Evolutionary conservation across 2,888 invertebrate species (phyloP), one percentile per base, ranked within the genome.

Genomic region (Pseudococcus viburni): DNA sequence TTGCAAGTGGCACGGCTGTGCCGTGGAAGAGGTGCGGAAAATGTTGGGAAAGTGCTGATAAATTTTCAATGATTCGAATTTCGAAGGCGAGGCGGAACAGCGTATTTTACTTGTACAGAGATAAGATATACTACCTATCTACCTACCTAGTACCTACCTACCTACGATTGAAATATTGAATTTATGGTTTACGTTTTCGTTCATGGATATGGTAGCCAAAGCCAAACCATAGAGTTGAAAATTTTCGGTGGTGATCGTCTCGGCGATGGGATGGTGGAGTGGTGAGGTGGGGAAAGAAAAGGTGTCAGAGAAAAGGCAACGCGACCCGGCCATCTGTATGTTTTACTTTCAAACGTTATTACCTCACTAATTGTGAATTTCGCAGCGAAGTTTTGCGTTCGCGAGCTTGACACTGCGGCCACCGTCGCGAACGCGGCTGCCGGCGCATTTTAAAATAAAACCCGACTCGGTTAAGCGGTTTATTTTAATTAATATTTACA

Each of bases 401-500:
- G 64, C 64, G 17, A 59, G n/a, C n/a, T 17, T n/a, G 59, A 12
- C n/a, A 59, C 42, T 42, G 42, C 8, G 42, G 42, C 42, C 8
- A 3, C 8, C 8, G 17, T 59, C 7, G 59, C 59, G n/a, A 19
- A 12, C n/a, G 59, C 59, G 59, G 59, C 59, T 46, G 42, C 80
- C 46, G 80, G 11, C 39, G 80, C 11, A 19, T 83, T 83, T 46
- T n/a, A 46, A 83, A 83, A 83, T 83, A 83, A 83, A 83, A 83
- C 42, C 39, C 11, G 46, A 46, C 80, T 83, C 80, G 80, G 80
- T 83, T 83, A 83, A 83, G 80, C 80, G 80, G 80, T 83, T 83
- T 83, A 83, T 42, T 83, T 83, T 83, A 83, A 83, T 83, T 83
- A 83, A 83, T 83, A 83, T 83, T 83, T 83, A 83, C 80, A 83